Percentiles rank a stretch among this genome's conserved stretches.
Conservation (phyloP, 2,113 vertebrate genomes). For the Chloropsis hardwickii region DNA sequence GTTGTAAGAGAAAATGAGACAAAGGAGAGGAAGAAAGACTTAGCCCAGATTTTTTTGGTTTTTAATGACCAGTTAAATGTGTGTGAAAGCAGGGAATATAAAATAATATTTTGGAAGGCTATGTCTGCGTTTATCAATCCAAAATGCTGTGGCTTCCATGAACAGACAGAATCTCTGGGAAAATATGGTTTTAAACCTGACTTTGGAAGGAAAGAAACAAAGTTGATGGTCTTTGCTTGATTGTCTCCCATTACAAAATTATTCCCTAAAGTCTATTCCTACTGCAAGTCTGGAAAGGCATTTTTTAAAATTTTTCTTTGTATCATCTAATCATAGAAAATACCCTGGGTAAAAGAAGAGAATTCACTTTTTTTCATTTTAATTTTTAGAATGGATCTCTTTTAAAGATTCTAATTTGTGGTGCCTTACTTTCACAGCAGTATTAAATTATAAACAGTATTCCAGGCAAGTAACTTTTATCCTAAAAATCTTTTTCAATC, state of each 20-base stretch:
- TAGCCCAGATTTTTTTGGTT: neutral
- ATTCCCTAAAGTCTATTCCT: neutral
- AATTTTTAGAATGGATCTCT: neutral
- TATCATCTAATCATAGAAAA: neutral
- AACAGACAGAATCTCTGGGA: neutral
- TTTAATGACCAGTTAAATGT: neutral
- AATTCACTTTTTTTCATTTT: neutral
- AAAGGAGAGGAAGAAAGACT: neutral
- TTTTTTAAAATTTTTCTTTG: neutral
- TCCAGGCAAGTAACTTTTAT: neutral
- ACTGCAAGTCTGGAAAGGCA: neutral
- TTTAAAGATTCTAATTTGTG: neutral
- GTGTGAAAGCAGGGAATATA: neutral
- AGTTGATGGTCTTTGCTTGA: accelerated
- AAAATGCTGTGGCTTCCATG: neutral
- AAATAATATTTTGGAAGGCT: neutral
- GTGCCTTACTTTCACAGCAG: neutral
- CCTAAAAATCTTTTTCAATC: neutral
- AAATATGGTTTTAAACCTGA: neutral
- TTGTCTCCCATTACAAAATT: neutral
- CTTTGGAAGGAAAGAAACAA: neutral
- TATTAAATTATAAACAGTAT: neutral
- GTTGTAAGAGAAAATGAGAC: neutral
- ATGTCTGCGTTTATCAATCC: neutral
- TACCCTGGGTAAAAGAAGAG: neutral